Percentiles rank a stretch among this genome's conserved stretches.
These are phyloP conservation scores for Drosophila tani DNA, from an alignment of 1,140 invertebrate species.

Conservation along the genomic window DNA sequence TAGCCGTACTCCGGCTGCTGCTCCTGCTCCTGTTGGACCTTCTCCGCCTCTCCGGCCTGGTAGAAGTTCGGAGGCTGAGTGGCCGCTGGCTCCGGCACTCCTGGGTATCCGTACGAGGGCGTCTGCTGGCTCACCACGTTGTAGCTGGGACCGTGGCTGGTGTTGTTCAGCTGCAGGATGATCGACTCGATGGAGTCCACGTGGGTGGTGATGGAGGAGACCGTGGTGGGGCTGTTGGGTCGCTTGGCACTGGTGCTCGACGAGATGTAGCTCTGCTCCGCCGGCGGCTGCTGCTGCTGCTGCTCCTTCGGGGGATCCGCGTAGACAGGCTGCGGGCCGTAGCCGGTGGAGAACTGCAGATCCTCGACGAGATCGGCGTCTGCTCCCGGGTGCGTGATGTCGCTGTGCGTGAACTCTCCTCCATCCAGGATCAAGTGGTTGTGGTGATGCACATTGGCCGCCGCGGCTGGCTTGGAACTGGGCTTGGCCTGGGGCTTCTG, in stretches of 20 bases:
- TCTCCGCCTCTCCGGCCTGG: conserved; percentile 41
- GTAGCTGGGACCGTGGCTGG: conserved; percentile 85
- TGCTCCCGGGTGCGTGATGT: conserved; percentile 82
- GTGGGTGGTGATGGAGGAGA: conserved; percentile 84
- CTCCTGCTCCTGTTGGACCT: conserved; percentile 40
- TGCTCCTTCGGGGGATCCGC: conserved; percentile 63
- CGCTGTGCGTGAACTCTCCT: conserved; percentile 82
- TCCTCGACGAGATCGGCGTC: conserved; percentile 83
- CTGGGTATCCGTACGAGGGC: conserved; percentile 55
- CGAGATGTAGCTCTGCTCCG: conserved; percentile 69
- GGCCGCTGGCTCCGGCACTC: conserved; percentile 30
- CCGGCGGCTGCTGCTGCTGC: conserved; percentile 18
- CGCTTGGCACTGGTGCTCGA: conserved; percentile 72
- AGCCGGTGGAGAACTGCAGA: conserved; percentile 82
- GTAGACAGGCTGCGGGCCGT: conserved; percentile 77
- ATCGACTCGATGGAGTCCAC: conserved; percentile 87
- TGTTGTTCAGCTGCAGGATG: conserved; percentile 89
- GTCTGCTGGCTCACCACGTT: conserved; percentile 78
- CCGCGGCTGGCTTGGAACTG: conserved; percentile 41
- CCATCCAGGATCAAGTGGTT: conserved; percentile 67
- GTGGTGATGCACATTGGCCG: conserved; percentile 58
- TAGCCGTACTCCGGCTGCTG: conserved; percentile 59
- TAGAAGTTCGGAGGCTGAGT: conserved; percentile 43
- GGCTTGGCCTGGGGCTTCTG: conserved; percentile 32
- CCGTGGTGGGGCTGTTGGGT: conserved; percentile 65